Evolutionary conservation across 2,888 invertebrate genomes (phyloP), one percentile per base, ranked within the genome.

Genomic region (Unio delphinus): DNA sequence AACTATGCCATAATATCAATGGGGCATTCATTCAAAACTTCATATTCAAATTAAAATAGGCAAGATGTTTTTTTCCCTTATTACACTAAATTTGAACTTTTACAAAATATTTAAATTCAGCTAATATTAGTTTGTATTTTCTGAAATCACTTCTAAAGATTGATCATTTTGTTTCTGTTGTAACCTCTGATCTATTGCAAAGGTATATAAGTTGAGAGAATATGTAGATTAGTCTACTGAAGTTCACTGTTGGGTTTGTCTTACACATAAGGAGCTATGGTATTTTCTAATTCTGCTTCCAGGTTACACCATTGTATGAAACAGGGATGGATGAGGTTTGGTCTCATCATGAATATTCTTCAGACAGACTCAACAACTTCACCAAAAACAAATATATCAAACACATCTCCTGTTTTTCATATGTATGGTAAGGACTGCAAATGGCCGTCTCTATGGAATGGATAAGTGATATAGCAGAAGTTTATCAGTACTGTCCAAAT

Each of bases 271-370:
- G 45, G 45, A 45, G 7, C n/a, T 28, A n/a, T 11, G 6, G 20
- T 55, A 62, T 26, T 54, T 34, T 64, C 20, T 11, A 26, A 28
- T 65, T 28, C 68, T 61, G 55, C 61, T 64, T 68, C 15, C 68
- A 87, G 86, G 87, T 64, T 85, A n/a, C 84, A 85, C 65, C 80
- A 83, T 68, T 86, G 87, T 74, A 79, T 84, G 79, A 69, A 71
- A 4, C 72, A 70, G 67, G 82, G 83, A 20, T 87, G 86, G 86
- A 67, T 84, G 65, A 80, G 80, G 56, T 84, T 78, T 79, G 87
- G 86, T 23, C 61, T 85, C 17, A 75, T 73, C 60, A 68, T 73
- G 23, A 79, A 81, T 55, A 80, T 87, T 26, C 67, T 81, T 45
- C 70, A 76, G 34, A 81, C 83, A 65, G 73, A 78, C 64, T 73